phyloP scores from a whole-genome alignment of 2,113 vertebrate species.

The Lepidothrix coronata region DNA sequence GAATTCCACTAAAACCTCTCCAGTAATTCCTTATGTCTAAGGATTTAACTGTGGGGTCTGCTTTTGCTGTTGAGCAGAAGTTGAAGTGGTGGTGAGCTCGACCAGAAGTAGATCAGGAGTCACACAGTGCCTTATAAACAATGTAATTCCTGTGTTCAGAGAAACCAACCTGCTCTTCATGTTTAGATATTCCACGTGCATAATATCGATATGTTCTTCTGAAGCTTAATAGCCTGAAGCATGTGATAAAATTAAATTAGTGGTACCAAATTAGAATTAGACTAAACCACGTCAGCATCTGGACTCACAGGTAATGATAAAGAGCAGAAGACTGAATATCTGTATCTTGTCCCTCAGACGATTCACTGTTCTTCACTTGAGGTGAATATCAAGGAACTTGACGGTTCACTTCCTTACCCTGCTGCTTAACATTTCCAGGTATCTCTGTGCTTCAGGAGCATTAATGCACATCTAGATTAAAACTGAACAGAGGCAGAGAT shows the following conservation, averaged over 20 bases:
- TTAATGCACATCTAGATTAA: background rate
- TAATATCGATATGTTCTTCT: background rate
- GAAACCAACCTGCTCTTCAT: background rate
- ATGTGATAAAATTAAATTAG: background rate
- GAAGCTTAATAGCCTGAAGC: conserved; percentile 10
- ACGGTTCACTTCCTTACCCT: background rate
- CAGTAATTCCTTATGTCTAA: background rate
- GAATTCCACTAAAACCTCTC: background rate
- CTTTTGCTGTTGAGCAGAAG: background rate
- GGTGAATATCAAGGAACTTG: background rate
- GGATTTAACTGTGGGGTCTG: background rate
- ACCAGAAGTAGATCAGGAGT: background rate
- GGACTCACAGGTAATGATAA: background rate
- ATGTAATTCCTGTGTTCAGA: background rate
- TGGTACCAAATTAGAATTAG: background rate
- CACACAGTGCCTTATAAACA: background rate
- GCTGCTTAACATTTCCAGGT: background rate
- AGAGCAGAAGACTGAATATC: background rate
- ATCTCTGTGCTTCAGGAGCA: background rate
- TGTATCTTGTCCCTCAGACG: background rate
- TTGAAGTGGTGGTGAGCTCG: background rate
- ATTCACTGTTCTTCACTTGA: background rate
- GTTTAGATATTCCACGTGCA: background rate
- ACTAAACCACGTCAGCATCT: background rate
- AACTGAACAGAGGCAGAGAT: background rate